A percentile compares a stretch with the other conserved stretches of the same genome.
Conservation (phyloP, 2,797 vertebrate species). For the Catostomus latipinnis region DNA sequence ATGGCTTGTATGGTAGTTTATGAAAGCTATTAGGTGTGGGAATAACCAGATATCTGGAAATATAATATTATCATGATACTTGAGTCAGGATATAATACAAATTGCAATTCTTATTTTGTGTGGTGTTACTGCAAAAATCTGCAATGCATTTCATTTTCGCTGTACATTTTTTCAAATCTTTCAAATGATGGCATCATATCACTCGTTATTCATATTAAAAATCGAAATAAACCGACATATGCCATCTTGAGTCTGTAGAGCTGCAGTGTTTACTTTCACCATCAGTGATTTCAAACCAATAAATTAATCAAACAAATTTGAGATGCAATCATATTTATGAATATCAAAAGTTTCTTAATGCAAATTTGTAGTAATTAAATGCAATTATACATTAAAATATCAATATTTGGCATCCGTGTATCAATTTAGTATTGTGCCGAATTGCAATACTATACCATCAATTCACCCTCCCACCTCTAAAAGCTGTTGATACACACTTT, state of each 20-base stretch:
- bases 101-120: not conserved
- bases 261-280: too few species aligned
- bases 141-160: not conserved
- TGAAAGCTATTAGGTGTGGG: slow-evolving; percentile 22
- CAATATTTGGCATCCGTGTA: not conserved
- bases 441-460: not conserved
- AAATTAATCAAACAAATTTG: too few species aligned
- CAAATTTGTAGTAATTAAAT: not conserved
- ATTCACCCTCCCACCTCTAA: not conserved
- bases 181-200: too few species aligned
- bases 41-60: not conserved
- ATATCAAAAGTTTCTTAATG: too few species aligned
- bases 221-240: not conserved
- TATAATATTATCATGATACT: not conserved
- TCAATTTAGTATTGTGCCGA: not conserved
- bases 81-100: not conserved
- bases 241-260: too few species aligned
- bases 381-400: not conserved
- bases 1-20: not conserved
- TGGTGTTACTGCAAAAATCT: not conserved
- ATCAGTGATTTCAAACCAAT: too few species aligned
- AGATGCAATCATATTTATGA: too few species aligned
- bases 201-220: not conserved
- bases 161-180: too few species aligned
- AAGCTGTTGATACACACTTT: slow-evolving; percentile 2